phyloP scores from a whole-genome alignment of 2,888 invertebrate species.

The Nymphalis c-album region DNA sequence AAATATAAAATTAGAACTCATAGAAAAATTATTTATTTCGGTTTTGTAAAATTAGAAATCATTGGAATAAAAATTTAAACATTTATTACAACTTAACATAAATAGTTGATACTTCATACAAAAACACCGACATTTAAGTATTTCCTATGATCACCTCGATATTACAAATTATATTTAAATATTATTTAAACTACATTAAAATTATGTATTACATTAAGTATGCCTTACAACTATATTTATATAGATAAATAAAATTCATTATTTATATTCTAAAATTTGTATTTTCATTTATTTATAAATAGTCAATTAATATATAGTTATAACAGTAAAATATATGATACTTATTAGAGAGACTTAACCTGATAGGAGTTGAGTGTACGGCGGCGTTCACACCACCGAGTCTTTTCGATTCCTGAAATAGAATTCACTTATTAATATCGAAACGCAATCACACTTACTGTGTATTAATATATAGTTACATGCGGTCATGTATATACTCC shows the following conservation, averaged over 20 bases:
- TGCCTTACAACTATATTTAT: neutral
- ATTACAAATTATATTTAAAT: neutral
- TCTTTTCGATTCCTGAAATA: conserved; percentile 79
- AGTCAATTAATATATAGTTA: conserved; percentile 70
- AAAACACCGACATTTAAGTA: no score
- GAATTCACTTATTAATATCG: conserved; percentile 12
- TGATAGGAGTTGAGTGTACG: conserved; percentile 51
- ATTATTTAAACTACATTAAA: neutral
- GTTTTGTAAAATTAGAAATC: no score
- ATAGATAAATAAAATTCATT: conserved; percentile 29
- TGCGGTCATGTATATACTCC: no score
- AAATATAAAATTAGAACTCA: neutral
- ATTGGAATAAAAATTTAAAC: no score
- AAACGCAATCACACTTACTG: neutral
- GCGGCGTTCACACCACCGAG: conserved; percentile 70
- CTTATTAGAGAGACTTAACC: conserved; percentile 69
- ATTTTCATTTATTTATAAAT: conserved; percentile 76
- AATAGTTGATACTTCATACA: no score
- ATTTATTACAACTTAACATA: no score
- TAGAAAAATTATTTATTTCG: no score
- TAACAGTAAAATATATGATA: conserved; percentile 67
- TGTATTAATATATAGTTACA: no score
- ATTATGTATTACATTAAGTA: neutral
- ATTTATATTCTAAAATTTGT: conserved; percentile 71
- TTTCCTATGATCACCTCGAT: neutral